phyloP scores from a whole-genome alignment of 2,797 vertebrate species.

The Sebastiscus albofasciatus region DNA sequence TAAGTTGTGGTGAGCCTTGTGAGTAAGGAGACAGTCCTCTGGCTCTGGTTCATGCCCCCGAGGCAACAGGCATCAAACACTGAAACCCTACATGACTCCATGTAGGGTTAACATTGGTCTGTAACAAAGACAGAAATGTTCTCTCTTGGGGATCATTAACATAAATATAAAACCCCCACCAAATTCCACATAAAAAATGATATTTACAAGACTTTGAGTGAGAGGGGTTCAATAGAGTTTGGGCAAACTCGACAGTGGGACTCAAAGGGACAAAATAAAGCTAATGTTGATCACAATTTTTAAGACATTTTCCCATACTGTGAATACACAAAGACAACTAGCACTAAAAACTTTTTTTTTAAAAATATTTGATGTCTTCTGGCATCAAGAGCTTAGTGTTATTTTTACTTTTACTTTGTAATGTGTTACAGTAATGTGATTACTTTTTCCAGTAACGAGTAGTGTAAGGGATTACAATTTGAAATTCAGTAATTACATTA shows the following conservation, averaged over 20 bases:
- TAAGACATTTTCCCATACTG: neutral
- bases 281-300: neutral
- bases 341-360: neutral
- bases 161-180: neutral
- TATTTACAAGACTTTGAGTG: neutral
- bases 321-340: neutral
- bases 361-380: neutral
- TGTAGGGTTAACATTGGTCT: neutral
- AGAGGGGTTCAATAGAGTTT: neutral
- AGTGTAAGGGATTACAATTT: neutral
- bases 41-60: constrained; percentile 22
- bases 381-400: neutral
- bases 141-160: neutral
- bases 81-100: constrained; percentile 1
- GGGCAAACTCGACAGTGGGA: neutral
- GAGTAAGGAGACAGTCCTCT: constrained; percentile 18
- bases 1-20: constrained; percentile 35
- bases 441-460: too few species aligned
- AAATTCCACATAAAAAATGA: neutral
- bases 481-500: neutral
- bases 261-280: neutral
- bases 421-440: too few species aligned
- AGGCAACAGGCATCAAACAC: constrained; percentile 7
- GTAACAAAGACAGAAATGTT: neutral
- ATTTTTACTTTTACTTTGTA: too few species aligned